Base-by-base conservation (phyloP, 2,888 invertebrate genomes). In the Bombyx huttoni region DNA sequence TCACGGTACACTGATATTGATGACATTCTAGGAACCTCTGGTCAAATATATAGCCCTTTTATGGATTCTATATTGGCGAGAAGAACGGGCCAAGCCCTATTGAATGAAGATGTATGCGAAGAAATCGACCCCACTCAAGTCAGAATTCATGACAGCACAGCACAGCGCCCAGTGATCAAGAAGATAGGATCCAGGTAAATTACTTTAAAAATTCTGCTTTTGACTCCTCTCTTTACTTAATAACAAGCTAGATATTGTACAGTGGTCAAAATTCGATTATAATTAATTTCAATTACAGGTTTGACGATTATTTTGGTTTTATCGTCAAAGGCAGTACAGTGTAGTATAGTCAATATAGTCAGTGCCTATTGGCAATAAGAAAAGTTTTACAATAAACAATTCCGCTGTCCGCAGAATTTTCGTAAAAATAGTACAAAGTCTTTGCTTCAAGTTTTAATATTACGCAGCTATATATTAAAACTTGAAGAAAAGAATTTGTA, bases 1-100 rank as follows among this genome's bases (percentile, higher is more conserved):
- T 96, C 96, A 10, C 91, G 92, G 53, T 95, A 95, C 76, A 93
- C 93, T 47, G 95, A 96, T 78, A 96, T 97, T 62, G 97, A 97
- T 73, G 97, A 98, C 70, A 91, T 98, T 71, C 89, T 98, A 56
- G 97, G 96, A 49, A 86, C 83, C 50, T 83, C 84, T 45, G 84
- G 87, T 33, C 87, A 88, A 56, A 79, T 92, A 56, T 90, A 92
- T 63, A 92, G 92, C 72, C 92, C 93, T 10, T 89, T 92, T 56
- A 91, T 91, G 88, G 90, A 90, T 64, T 88, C 89, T 40, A 85
- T 90, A 59, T 76, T 90, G 47, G 82, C 87, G 10, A 71, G 74
- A 51, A 77, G 82, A 58, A 81, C 82, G 40, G 81, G 82, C 13
- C 80, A 83, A 58, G 70, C 80, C 54, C 67, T 73, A 34, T 79